phyloP scores from a whole-genome alignment of 2,888 invertebrate species.

The Sisyra nigra region DNA sequence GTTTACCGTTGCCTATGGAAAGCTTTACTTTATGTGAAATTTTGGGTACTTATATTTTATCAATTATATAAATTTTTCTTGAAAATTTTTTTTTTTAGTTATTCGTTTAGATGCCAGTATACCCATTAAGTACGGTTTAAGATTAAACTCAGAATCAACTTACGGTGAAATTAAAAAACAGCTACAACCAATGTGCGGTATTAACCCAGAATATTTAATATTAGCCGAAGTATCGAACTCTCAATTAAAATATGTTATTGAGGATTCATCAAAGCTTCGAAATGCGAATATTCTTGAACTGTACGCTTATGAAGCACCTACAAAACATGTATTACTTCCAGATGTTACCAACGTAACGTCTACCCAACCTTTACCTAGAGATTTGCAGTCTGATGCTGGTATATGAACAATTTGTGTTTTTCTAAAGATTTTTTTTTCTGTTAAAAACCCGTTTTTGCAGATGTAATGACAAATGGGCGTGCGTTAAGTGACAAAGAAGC shows the following conservation, averaged over 20 bases:
- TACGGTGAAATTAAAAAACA: conserved; percentile 61
- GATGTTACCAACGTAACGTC: conserved; percentile 12
- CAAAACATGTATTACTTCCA: conserved; percentile 16
- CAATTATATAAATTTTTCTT: conserved; percentile 1
- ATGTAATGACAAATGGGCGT: no score
- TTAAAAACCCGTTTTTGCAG: no score
- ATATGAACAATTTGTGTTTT: background rate
- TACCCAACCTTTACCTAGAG: conserved; percentile 2
- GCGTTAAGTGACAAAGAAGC: no score
- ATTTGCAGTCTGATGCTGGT: background rate
- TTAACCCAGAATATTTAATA: conserved; percentile 43
- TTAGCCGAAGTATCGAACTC: conserved; percentile 58
- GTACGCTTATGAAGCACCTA: conserved; percentile 53
- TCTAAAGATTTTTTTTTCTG: background rate
- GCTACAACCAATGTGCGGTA: conserved; percentile 43
- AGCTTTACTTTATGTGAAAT: conserved; percentile 63
- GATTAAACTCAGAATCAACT: conserved; percentile 68
- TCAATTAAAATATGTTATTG: conserved; percentile 41
- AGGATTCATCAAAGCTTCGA: conserved; percentile 35
- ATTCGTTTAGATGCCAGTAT: conserved; percentile 65
- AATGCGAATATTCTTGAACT: conserved; percentile 36
- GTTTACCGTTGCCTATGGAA: conserved; percentile 82
- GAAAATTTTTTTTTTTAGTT: conserved; percentile 30
- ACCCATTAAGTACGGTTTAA: conserved; percentile 71
- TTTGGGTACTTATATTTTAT: conserved; percentile 34